These are phyloP conservation scores for Volucella bombylans DNA, from an alignment of 2,888 invertebrate genomes.

Conservation along the genomic window DNA sequence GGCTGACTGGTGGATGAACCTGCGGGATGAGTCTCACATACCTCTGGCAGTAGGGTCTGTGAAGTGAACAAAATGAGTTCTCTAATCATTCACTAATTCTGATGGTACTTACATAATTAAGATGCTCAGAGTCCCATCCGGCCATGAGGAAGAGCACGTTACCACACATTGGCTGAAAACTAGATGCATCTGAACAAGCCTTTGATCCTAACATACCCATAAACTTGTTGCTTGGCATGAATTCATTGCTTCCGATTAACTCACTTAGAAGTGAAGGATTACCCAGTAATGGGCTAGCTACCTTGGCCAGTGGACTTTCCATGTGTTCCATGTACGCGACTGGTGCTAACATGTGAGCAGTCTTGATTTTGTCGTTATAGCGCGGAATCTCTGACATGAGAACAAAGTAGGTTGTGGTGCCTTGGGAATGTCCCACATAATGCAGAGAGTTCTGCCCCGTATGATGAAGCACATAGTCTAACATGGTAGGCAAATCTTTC, in stretches of 20 bases:
- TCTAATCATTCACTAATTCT: conserved; percentile 82
- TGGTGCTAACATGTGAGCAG: conserved; percentile 86
- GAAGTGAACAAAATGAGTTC: no score
- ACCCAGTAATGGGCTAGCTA: conserved; percentile 53
- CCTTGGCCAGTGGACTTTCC: no score
- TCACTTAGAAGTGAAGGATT: conserved; percentile 78
- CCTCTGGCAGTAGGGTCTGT: conserved; percentile 84
- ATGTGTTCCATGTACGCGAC: no score
- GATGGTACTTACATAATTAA: conserved; percentile 80
- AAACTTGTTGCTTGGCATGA: conserved; percentile 84
- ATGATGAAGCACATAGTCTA: conserved; percentile 86
- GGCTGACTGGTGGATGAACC: conserved; percentile 87
- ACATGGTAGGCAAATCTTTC: conserved; percentile 91
- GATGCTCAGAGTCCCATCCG: conserved; percentile 80
- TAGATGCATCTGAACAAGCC: no score
- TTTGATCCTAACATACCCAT: conserved; percentile 80
- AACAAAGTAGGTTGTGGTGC: conserved; percentile 90
- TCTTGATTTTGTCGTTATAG: conserved; percentile 86
- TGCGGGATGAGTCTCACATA: conserved; percentile 86
- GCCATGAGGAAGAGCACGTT: conserved; percentile 79
- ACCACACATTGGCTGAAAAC: conserved; percentile 78
- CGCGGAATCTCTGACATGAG: conserved; percentile 87
- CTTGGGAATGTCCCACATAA: conserved; percentile 87
- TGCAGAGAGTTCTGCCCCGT: conserved; percentile 85
- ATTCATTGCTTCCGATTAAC: conserved; percentile 83